phyloP scores from a whole-genome alignment of 2,888 invertebrate species.

The Andrena haemorrhoa region DNA sequence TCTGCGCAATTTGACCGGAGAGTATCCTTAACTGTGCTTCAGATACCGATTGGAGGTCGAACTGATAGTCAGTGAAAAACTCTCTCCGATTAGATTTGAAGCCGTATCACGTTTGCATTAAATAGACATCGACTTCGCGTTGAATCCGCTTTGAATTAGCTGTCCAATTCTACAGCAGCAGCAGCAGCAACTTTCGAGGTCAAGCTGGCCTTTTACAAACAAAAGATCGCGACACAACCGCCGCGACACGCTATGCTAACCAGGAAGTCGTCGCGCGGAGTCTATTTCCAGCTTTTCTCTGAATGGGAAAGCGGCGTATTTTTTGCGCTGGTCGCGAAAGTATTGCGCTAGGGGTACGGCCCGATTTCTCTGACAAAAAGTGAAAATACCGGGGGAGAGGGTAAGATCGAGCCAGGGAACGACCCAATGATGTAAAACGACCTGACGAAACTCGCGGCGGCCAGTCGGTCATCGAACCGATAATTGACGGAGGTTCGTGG shows the following conservation, averaged over 20 bases:
- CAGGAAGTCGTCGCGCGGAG: slow-evolving; percentile 2
- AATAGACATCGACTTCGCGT: too few species aligned
- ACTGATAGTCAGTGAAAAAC: too few species aligned
- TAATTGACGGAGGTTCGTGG: slow-evolving; percentile 40
- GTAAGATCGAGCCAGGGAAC: slow-evolving; percentile 14
- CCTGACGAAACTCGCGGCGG: slow-evolving; percentile 18
- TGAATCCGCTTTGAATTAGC: too few species aligned
- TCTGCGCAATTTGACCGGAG: too few species aligned
- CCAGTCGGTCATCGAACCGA: slow-evolving; percentile 40
- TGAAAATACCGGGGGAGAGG: slow-evolving; percentile 22
- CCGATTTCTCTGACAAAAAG: slow-evolving; percentile 51
- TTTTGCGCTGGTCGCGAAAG: slow-evolving; percentile 20
- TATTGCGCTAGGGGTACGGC: slow-evolving; percentile 5
- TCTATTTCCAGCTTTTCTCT: slow-evolving; percentile 29
- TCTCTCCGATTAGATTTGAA: too few species aligned
- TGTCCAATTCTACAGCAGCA: too few species aligned
- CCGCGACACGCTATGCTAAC: neutral
- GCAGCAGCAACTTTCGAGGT: too few species aligned
- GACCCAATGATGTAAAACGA: slow-evolving; percentile 35
- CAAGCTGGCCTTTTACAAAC: too few species aligned
- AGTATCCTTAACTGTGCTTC: too few species aligned
- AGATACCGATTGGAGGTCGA: too few species aligned
- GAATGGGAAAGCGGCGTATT: slow-evolving; percentile 31
- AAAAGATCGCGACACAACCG: neutral
- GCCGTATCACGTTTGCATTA: too few species aligned